A percentile compares a stretch with the other conserved stretches of the same genome.
Evolutionary conservation across 30 jellyfish, hydroid and myxozoan genomes (phyloP).

Genomic region (Sanderia malayensis): DNA sequence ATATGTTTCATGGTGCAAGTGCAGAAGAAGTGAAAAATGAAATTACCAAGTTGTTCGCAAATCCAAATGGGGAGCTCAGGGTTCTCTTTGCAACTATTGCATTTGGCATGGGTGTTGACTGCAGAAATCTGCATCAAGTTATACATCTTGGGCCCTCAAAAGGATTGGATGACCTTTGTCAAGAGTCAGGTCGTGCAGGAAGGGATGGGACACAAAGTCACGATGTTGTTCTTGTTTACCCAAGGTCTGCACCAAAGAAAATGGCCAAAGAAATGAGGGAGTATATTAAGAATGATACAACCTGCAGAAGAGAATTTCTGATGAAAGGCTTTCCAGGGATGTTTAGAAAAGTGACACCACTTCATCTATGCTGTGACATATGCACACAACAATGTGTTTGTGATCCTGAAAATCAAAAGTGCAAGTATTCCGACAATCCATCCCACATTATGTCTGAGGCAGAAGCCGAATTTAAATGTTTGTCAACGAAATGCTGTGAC

Average conservation of each 20-base stretch:
- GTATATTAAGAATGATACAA: neutral
- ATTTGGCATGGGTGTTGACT: conserved; percentile 27
- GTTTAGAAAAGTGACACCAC: conserved; percentile 5
- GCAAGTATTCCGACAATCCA: neutral
- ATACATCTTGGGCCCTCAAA: conserved; percentile 25
- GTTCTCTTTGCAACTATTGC: conserved; percentile 30
- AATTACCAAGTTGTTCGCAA: conserved; percentile 23
- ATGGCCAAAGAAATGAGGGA: conserved; percentile 12
- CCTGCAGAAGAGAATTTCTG: conserved; percentile 4
- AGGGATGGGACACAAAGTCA: conserved; percentile 26
- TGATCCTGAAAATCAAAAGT: neutral
- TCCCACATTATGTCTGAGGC: neutral
- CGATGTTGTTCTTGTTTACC: conserved; percentile 9
- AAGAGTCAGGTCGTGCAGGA: conserved; percentile 36
- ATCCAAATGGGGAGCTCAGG: conserved; percentile 5
- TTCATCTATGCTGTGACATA: conserved; percentile 2
- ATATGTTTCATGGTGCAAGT: conserved; percentile 30
- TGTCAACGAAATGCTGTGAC: neutral
- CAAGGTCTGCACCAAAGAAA: neutral
- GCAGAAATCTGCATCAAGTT: conserved; percentile 10
- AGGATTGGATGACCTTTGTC: conserved; percentile 24
- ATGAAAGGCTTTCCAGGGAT: conserved; percentile 16
- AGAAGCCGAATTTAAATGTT: neutral
- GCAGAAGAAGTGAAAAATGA: conserved; percentile 25
- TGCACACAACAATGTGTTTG: conserved; percentile 1